phyloP scores from a whole-genome alignment of 2,113 vertebrate species.

The Toxotes jaculatrix region DNA sequence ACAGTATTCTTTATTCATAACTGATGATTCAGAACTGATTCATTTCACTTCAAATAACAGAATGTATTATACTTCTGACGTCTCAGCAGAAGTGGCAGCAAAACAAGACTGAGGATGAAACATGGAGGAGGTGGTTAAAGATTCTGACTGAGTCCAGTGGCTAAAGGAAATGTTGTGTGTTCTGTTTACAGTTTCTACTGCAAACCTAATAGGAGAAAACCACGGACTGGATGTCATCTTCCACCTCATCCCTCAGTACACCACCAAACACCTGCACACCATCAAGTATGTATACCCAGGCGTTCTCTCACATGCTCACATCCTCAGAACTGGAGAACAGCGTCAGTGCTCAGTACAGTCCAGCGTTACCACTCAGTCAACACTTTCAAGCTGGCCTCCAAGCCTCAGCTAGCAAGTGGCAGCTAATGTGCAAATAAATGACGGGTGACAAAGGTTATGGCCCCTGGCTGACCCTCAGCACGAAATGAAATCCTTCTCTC shows the following conservation, averaged over 20 bases:
- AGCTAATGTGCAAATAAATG: slow-evolving; percentile 19
- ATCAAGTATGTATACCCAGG: slow-evolving; percentile 87
- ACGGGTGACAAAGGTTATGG: not conserved
- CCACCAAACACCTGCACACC: slow-evolving; percentile 80
- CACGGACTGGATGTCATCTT: slow-evolving; percentile 90
- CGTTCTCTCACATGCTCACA: not conserved
- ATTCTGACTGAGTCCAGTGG: not conserved
- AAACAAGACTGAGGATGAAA: too few relatives aligned
- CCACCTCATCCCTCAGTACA: slow-evolving; percentile 87
- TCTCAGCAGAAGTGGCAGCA: too few relatives aligned
- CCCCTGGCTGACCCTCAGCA: slow-evolving; percentile 18
- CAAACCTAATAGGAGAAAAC: slow-evolving; percentile 88
- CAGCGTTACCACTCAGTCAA: not conserved
- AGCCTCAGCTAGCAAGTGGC: not conserved
- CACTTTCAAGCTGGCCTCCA: not conserved
- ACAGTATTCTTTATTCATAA: too few relatives aligned
- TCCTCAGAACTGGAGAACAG: not conserved
- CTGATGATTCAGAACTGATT: too few relatives aligned
- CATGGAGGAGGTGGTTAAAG: too few relatives aligned
- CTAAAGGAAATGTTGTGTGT: not conserved
- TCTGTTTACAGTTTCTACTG: slow-evolving; percentile 85
- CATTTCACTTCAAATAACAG: too few relatives aligned
- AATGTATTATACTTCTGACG: too few relatives aligned
- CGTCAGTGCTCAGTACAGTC: not conserved
- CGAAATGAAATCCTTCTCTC: slow-evolving; percentile 18